Evolutionary conservation across 1,140 invertebrate genomes (phyloP).

Genomic region (Zaprionus kolodkinae): DNA sequence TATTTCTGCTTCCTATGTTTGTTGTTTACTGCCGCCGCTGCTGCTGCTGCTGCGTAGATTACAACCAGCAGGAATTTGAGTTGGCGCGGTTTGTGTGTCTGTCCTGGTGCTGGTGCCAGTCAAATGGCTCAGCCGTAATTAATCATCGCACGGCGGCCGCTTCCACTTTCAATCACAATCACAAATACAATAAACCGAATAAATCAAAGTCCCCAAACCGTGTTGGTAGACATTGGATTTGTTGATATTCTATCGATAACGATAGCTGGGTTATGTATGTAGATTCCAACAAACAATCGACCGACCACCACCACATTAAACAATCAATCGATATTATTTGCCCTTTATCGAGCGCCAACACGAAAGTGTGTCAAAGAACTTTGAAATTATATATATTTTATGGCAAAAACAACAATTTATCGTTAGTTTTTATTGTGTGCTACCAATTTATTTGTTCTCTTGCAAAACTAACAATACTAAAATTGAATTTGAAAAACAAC

Average conservation of each 20-base stretch:
- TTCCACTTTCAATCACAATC: slow-evolving; percentile 50
- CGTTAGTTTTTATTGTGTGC: slow-evolving; percentile 1
- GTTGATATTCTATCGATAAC: slow-evolving; percentile 49
- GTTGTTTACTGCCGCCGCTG: slow-evolving; percentile 8
- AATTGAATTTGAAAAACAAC: slow-evolving; percentile 20
- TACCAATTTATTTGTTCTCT: slow-evolving; percentile 30
- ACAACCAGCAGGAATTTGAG: slow-evolving; percentile 33
- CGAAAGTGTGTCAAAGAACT: background rate
- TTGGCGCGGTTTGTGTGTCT: slow-evolving; percentile 32
- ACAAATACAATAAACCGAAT: slow-evolving; percentile 49
- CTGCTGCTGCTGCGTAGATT: slow-evolving; percentile 35
- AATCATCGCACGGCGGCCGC: slow-evolving; percentile 21
- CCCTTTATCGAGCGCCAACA: background rate
- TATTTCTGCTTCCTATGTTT: slow-evolving; percentile 10
- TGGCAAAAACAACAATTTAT: background rate
- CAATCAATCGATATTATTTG: background rate
- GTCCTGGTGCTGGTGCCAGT: slow-evolving; percentile 10
- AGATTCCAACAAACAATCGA: slow-evolving; percentile 8
- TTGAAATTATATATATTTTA: too few species aligned
- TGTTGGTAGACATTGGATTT: slow-evolving; percentile 34
- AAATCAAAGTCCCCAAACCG: slow-evolving; percentile 43
- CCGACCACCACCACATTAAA: slow-evolving; percentile 25
- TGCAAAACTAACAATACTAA: slow-evolving; percentile 28
- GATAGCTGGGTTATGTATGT: slow-evolving; percentile 23
- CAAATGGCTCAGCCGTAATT: slow-evolving; percentile 33